Percentiles rank a stretch among this genome's conserved stretches.
Conservation (phyloP, 2,888 invertebrate genomes). For the Epirrhoe tristata region DNA sequence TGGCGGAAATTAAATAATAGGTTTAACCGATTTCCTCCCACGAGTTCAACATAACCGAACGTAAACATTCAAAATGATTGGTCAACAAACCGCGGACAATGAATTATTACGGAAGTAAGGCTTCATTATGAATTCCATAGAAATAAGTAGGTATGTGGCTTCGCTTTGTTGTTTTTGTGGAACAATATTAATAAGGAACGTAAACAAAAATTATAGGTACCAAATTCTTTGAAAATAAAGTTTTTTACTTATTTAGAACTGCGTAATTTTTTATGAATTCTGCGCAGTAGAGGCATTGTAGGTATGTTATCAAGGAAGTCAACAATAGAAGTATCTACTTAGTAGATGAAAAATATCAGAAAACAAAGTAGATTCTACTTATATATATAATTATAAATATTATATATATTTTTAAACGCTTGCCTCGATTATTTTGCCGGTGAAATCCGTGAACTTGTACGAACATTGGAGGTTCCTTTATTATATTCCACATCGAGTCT, state of each 20-base stretch:
- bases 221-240: constrained; percentile 9
- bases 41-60: constrained; percentile 24
- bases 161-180: constrained; percentile 16
- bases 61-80: constrained; percentile 24
- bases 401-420: too few species aligned
- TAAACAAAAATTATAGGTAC: constrained; percentile 25
- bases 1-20: constrained; percentile 15
- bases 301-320: not conserved
- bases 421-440: too few species aligned
- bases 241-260: constrained; percentile 1
- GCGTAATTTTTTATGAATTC: constrained; percentile 19
- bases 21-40: constrained; percentile 16
- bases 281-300: constrained; percentile 6
- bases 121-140: constrained; percentile 11
- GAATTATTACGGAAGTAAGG: constrained; percentile 28
- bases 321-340: too few species aligned
- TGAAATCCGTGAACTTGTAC: too few species aligned
- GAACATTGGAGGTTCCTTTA: too few species aligned
- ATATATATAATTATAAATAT: too few species aligned
- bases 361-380: too few species aligned
- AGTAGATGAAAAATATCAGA: too few species aligned
- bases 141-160: constrained; percentile 20
- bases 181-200: constrained; percentile 17
- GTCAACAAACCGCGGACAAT: constrained; percentile 17
- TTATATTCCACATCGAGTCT: too few species aligned